phyloP scores from a whole-genome alignment of 2,113 vertebrate genomes.

The Riparia riparia region DNA sequence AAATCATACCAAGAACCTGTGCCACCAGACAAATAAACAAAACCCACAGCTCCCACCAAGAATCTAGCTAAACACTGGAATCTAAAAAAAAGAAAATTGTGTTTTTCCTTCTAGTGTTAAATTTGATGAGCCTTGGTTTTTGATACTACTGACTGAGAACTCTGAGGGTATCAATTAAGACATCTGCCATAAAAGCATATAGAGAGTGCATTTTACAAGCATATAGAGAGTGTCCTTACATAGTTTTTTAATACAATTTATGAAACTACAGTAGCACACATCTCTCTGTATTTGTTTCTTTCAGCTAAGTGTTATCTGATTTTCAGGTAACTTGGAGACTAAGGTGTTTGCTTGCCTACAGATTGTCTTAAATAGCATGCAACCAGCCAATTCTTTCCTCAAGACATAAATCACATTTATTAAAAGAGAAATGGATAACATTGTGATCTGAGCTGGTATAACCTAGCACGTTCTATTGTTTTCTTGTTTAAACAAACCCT shows the following conservation, averaged over 20 bases:
- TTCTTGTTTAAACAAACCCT: slow-evolving; percentile 9
- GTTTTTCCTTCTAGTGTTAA: background rate
- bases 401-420: background rate
- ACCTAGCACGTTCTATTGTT: background rate
- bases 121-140: background rate
- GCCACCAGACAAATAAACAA: background rate
- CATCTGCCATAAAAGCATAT: background rate
- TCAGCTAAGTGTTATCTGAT: background rate
- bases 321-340: background rate
- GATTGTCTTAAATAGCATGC: background rate
- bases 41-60: background rate
- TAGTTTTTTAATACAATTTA: background rate
- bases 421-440: background rate
- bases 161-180: background rate
- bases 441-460: background rate
- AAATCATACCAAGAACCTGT: background rate
- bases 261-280: background rate
- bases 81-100: background rate
- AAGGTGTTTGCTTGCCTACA: background rate
- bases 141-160: background rate
- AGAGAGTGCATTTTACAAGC: background rate
- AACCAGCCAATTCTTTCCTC: background rate
- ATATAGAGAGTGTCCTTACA: background rate
- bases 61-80: background rate
- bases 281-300: background rate